A percentile compares a stretch with the other conserved stretches of the same genome.
Evolutionary conservation across 2,888 invertebrate species (phyloP).

Genomic region (Drosophila mettleri): DNA sequence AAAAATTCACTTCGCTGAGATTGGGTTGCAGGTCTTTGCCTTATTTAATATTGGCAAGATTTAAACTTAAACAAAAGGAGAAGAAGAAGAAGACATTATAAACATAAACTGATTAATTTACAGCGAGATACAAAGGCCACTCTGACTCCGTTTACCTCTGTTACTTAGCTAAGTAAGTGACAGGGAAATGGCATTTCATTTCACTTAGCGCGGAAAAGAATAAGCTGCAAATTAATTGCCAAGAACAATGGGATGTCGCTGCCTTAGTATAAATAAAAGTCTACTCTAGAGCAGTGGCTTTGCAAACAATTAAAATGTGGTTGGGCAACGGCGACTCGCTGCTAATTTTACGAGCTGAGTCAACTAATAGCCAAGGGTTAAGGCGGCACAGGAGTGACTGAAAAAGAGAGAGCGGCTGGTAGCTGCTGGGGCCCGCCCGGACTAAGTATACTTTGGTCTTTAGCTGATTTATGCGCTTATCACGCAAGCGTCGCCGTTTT

Average conservation of each 20-base stretch:
- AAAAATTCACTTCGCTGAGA: constrained; percentile 52
- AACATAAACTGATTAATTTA: not conserved
- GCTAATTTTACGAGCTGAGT: constrained; percentile 27
- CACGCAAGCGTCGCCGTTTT: constrained; percentile 74
- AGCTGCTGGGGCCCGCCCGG: constrained; percentile 7
- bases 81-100: not conserved
- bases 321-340: not conserved
- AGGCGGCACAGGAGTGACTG: constrained; percentile 13
- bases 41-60: not conserved
- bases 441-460: constrained; percentile 29
- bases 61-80: too few species aligned
- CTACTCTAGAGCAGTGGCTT: constrained; percentile 18
- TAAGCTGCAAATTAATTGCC: constrained; percentile 47
- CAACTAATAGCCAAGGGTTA: constrained; percentile 35
- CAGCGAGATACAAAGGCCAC: not conserved
- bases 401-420: constrained; percentile 20
- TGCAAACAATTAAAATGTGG: constrained; percentile 58
- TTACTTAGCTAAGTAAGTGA: constrained; percentile 9
- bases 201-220: constrained; percentile 42
- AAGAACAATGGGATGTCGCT: constrained; percentile 13
- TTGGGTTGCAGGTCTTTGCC: not conserved
- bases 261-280: constrained; percentile 4
- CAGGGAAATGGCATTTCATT: constrained; percentile 31
- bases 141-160: not conserved
- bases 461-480: constrained; percentile 76